These are phyloP conservation scores for Diadegma fenestrale DNA, from an alignment of 2,888 invertebrate genomes.

Conservation along the genomic window DNA sequence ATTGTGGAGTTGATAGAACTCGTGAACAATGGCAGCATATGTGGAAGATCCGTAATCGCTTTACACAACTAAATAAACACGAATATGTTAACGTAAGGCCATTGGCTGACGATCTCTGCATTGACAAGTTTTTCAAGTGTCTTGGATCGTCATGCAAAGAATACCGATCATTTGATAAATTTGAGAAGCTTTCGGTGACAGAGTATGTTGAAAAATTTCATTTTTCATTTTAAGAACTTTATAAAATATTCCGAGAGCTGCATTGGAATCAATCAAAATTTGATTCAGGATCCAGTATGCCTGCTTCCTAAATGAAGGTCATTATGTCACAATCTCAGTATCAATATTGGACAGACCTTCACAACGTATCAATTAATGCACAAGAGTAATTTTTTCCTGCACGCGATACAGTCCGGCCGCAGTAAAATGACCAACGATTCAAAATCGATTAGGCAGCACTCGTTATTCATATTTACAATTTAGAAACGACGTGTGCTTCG, in stretches of 20 bases:
- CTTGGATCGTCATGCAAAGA: conserved; percentile 2
- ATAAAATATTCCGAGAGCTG: not conserved
- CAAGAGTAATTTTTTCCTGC: too few relatives aligned
- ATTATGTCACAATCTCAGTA: not conserved
- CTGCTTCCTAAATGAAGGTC: not conserved
- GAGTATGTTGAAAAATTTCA: not conserved
- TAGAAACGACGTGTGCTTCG: not conserved
- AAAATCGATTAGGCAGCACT: not conserved
- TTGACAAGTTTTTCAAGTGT: conserved; percentile 4
- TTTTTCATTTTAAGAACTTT: too few relatives aligned
- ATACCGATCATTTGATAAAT: conserved; percentile 24
- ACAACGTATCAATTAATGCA: too few relatives aligned
- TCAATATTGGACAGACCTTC: not conserved
- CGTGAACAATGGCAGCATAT: not conserved
- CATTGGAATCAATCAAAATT: too few relatives aligned
- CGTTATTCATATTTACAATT: not conserved
- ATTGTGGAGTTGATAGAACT: not conserved
- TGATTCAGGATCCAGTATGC: not conserved
- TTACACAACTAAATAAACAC: conserved; percentile 41
- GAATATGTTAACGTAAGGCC: conserved; percentile 13
- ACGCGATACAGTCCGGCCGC: too few relatives aligned
- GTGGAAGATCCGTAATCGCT: not conserved
- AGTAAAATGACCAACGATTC: too few relatives aligned
- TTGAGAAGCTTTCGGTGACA: not conserved
- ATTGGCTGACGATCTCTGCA: conserved; percentile 31